Conservation (phyloP, 2,888 invertebrate genomes). For the Aethes cnicana region DNA sequence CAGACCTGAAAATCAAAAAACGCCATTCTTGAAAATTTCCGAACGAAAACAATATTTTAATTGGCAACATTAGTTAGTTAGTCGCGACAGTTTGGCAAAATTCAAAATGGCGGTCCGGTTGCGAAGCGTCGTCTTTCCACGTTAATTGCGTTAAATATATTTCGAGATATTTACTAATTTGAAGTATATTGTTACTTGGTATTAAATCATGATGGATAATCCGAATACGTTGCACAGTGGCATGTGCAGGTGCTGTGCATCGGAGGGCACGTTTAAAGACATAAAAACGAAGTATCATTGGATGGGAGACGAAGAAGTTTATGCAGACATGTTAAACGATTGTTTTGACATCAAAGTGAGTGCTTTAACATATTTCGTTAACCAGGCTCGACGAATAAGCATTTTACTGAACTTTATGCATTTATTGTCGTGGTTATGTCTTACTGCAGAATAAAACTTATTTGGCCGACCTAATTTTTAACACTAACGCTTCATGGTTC, state of each 20-base stretch:
- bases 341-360: slow-evolving; percentile 72
- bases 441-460: too few relatives aligned
- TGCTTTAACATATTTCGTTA: slow-evolving; percentile 23
- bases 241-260: slow-evolving; percentile 75
- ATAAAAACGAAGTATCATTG: slow-evolving; percentile 63
- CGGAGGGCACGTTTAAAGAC: slow-evolving; percentile 71
- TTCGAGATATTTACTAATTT: slow-evolving; percentile 38
- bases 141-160: slow-evolving; percentile 33
- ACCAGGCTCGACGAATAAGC: too few relatives aligned
- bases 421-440: too few relatives aligned
- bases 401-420: too few relatives aligned
- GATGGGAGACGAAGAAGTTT: slow-evolving; percentile 74
- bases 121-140: slow-evolving; percentile 42
- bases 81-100: too few relatives aligned
- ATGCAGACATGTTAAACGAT: slow-evolving; percentile 69
- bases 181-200: slow-evolving; percentile 48
- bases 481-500: too few relatives aligned
- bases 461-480: too few relatives aligned
- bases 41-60: too few relatives aligned
- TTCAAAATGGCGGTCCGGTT: slow-evolving; percentile 62
- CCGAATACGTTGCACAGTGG: slow-evolving; percentile 46
- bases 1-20: too few relatives aligned
- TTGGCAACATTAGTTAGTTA: too few relatives aligned
- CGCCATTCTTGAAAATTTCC: neutral
- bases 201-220: slow-evolving; percentile 55